Evolutionary conservation across 2,888 invertebrate genomes (phyloP), one percentile per base, ranked within the genome.

Genomic region (Polydrusus pterygomalis): DNA sequence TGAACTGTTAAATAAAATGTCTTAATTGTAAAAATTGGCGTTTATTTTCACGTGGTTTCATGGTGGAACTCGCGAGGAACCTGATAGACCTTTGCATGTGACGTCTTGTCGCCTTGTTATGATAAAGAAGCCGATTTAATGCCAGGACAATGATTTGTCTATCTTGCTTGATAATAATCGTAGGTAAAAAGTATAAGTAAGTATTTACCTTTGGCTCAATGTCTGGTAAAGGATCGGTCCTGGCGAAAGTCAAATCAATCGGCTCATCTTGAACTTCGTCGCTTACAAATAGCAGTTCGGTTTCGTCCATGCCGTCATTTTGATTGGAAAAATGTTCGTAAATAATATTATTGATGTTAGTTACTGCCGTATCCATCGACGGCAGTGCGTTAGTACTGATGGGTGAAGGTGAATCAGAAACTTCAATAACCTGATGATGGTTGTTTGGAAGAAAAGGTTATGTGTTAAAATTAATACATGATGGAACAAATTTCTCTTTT

Each of bases 241-340:
- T 65, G 45, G 10, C 34, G 38, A 72, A 65, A 2, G 72, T 72
- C 13, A 72, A 17, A 43, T 72, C 72, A 17, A 72, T 72, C 3
- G 72, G 72, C 38, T 72, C 72, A 43, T 64, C 72, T 38, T 72
- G 72, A 2, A 68, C 34, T 0, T 54, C 54, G 25, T 40, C 45
- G 34, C 49, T 34, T 15, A 49, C 15, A 49, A 49, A 64, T 17
- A 64, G 0, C 15, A 64, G 1, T 54, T 25, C 11, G 25, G 25
- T 13, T 0, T 54, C 25, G 11, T 9, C 9, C 2, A 20, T 51
- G 9, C 18, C 45, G 11, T 10, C 25, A n/a, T 18, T 54, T 6
- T 40, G 40, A 3, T 38, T 13, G 20, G 20, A 7, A 0, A 11
- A 17, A 20, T 51, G 49, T 34, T 65, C 65, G 13, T 17, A 30